Evolutionary conservation across 2,888 invertebrate genomes (phyloP).

Genomic region (Drosophila quinaria): DNA sequence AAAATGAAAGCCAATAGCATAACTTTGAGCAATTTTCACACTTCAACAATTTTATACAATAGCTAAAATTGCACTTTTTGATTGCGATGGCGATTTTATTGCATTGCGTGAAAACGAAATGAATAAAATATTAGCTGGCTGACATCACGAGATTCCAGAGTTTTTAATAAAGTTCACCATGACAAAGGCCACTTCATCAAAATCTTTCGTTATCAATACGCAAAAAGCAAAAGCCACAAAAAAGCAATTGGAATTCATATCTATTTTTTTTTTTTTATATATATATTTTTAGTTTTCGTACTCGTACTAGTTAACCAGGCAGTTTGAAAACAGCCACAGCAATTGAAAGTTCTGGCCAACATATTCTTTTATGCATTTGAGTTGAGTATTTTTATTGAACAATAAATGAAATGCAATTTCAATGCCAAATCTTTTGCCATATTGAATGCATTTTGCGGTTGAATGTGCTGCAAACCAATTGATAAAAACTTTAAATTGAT

Average conservation of each 20-base stretch:
- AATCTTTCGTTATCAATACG: constrained; percentile 58
- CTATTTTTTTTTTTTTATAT: neutral
- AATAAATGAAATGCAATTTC: constrained; percentile 47
- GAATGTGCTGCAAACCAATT: constrained; percentile 23
- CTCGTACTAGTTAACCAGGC: constrained; percentile 21
- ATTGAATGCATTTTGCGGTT: constrained; percentile 31
- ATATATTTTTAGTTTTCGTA: constrained; percentile 13
- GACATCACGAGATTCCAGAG: constrained; percentile 39
- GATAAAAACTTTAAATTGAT: constrained; percentile 25
- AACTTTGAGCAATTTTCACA: constrained; percentile 63
- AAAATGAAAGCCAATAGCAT: constrained; percentile 39
- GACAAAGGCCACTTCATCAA: constrained; percentile 61
- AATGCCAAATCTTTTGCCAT: constrained; percentile 26
- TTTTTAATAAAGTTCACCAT: constrained; percentile 61
- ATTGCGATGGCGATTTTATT: constrained; percentile 24
- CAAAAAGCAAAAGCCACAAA: constrained; percentile 23
- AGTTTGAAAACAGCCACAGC: constrained; percentile 25
- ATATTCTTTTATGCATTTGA: constrained; percentile 45
- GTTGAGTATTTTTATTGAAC: constrained; percentile 28
- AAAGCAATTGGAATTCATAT: constrained; percentile 37
- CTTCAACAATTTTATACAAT: constrained; percentile 54
- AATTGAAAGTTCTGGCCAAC: constrained; percentile 33
- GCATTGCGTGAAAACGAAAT: constrained; percentile 52
- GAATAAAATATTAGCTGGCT: constrained; percentile 61
- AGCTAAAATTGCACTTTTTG: constrained; percentile 43